These are phyloP conservation scores for Sussaba pulchella DNA, from an alignment of 2,888 invertebrate genomes.

Conservation along the genomic window DNA sequence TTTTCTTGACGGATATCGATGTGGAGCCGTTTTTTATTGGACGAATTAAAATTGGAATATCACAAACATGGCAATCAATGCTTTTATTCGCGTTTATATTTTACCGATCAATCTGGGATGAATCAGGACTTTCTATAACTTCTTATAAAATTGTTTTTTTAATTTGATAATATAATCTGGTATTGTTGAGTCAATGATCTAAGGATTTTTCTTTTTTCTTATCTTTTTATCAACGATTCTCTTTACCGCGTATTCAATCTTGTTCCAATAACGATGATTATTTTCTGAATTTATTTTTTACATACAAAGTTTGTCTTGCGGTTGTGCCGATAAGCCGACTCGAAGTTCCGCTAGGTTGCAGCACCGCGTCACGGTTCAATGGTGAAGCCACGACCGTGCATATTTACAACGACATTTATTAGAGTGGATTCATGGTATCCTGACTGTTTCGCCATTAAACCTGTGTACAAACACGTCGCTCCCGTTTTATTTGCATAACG, in stretches of 20 bases:
- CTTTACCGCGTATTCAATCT: background rate
- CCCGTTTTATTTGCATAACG: conserved; percentile 9
- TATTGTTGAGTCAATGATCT: background rate
- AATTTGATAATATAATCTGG: background rate
- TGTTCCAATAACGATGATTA: background rate
- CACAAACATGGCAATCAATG: too few species aligned
- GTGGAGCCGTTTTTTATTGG: too few species aligned
- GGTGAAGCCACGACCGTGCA: conserved; percentile 6
- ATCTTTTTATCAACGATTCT: too few species aligned
- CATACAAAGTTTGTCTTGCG: background rate
- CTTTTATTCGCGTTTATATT: too few species aligned
- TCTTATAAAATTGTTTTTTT: background rate
- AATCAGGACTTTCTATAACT: too few species aligned
- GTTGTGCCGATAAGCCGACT: background rate
- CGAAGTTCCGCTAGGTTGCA: conserved; percentile 14
- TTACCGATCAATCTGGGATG: too few species aligned
- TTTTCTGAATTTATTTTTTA: too few species aligned
- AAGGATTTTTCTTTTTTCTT: background rate
- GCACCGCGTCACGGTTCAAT: conserved; percentile 11
- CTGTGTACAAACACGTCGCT: background rate
- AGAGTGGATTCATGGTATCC: conserved; percentile 7
- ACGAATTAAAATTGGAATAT: too few species aligned
- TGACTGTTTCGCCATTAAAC: conserved; percentile 2
- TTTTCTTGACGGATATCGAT: too few species aligned
- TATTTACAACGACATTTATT: conserved; percentile 20